A percentile compares a stretch with the other conserved stretches of the same genome.
Evolutionary conservation across 2,113 vertebrate species (phyloP).

Genomic region (Mastomys natalensis): DNA sequence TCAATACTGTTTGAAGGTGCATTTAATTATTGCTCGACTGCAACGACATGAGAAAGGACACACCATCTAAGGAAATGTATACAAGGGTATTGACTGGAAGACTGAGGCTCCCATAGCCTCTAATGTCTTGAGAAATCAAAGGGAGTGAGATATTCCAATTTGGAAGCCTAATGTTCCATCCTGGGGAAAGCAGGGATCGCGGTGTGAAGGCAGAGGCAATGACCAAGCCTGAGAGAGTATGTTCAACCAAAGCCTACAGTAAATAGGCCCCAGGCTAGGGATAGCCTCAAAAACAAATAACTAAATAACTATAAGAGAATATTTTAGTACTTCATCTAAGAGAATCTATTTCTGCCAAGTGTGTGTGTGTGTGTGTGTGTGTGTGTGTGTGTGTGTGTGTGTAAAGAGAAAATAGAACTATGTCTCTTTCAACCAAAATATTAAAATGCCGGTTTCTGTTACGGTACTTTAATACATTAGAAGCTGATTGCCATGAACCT

Average conservation of each 20-base stretch:
- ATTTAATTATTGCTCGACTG: conserved; percentile 79
- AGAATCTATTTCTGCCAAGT: background rate
- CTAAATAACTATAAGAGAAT: background rate
- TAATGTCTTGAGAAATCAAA: conserved; percentile 51
- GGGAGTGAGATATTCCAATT: conserved; percentile 30
- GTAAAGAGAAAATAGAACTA: background rate
- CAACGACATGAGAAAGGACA: conserved; percentile 57
- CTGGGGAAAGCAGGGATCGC: accelerated
- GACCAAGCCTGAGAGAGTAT: background rate
- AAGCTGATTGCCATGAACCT: conserved; percentile 17
- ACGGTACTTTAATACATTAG: background rate
- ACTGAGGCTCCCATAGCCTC: conserved; percentile 58
- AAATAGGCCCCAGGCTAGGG: background rate
- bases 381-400: background rate
- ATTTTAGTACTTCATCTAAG: conserved; percentile 31
- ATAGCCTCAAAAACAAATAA: background rate
- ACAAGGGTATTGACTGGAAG: conserved; percentile 58
- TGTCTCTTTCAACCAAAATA: background rate
- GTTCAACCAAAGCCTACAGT: conserved; percentile 8
- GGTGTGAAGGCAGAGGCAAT: background rate
- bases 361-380: background rate
- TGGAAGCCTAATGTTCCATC: conserved; percentile 21
- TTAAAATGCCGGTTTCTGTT: background rate
- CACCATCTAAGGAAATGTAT: conserved; percentile 70
- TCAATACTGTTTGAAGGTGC: conserved; percentile 79